These are phyloP conservation scores for Listronotus oregonensis DNA, from an alignment of 1,140 invertebrate species.

Conservation along the genomic window DNA sequence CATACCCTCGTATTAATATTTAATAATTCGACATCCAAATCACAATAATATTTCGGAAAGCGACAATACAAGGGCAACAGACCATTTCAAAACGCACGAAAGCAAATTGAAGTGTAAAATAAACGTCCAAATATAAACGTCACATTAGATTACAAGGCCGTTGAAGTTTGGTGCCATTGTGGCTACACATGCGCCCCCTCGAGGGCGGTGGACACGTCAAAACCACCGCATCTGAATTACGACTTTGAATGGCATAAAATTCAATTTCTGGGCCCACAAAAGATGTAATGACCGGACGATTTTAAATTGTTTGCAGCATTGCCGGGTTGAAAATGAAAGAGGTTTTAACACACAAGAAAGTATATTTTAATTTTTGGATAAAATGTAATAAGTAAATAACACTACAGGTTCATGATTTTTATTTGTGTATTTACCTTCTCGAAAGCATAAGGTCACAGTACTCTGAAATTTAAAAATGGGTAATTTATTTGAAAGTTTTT, in stretches of 20 bases:
- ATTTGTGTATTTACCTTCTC: too few relatives aligned
- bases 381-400: too few relatives aligned
- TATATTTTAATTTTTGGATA: too few relatives aligned
- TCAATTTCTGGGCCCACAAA: constrained; percentile 32
- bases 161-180: constrained; percentile 31
- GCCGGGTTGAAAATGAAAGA: not conserved
- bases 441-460: too few relatives aligned
- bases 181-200: constrained; percentile 9
- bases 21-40: too few relatives aligned
- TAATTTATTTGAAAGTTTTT: too few relatives aligned
- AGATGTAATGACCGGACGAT: constrained; percentile 35
- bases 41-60: constrained; percentile 1
- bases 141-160: constrained; percentile 34
- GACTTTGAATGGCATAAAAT: constrained; percentile 35
- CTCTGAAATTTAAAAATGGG: too few relatives aligned
- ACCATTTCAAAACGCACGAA: not conserved
- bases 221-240: constrained; percentile 35
- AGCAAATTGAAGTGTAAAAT: too few relatives aligned
- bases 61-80: constrained; percentile 5
- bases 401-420: too few relatives aligned
- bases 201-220: constrained; percentile 20
- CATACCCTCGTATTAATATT: too few relatives aligned
- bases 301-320: constrained; percentile 28
- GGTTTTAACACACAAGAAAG: too few relatives aligned
- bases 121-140: constrained; percentile 29